Conservation (phyloP, 2,888 invertebrate genomes). For the Athetis lepigone region DNA sequence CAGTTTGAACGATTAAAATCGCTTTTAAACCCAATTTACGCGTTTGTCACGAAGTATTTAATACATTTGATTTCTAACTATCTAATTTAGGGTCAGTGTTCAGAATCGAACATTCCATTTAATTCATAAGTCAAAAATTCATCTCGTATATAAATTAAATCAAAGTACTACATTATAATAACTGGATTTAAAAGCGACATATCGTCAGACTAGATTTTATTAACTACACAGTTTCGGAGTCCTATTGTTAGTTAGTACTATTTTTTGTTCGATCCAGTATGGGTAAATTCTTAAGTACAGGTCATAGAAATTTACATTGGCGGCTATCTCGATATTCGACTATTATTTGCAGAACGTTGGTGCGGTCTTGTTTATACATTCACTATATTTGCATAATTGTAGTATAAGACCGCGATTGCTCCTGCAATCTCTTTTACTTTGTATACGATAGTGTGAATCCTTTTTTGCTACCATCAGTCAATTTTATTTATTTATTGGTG, state of each 20-base stretch:
- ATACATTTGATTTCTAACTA: no score
- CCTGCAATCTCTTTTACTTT: no score
- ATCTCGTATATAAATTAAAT: constrained; percentile 13
- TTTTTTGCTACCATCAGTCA: no score
- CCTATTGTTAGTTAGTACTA: constrained; percentile 73
- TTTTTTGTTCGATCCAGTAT: background rate
- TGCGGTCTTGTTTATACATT: no score
- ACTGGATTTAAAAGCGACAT: constrained; percentile 78
- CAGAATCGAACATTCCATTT: constrained; percentile 15
- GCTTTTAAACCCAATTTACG: constrained; percentile 76
- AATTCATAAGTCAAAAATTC: constrained; percentile 21
- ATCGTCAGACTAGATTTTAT: constrained; percentile 86
- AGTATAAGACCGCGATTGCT: no score
- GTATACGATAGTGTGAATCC: no score
- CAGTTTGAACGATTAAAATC: constrained; percentile 73
- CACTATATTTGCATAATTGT: no score
- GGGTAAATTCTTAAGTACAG: background rate
- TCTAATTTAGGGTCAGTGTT: background rate
- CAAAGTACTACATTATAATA: constrained; percentile 55
- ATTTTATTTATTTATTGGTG: no score
- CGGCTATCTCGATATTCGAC: no score
- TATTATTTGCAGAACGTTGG: no score
- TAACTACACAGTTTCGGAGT: constrained; percentile 78
- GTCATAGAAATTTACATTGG: background rate
- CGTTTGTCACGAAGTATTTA: no score